A percentile compares a stretch with the other conserved stretches of the same genome.
Evolutionary conservation across 1,140 invertebrate species (phyloP).

Genomic region (Brevipalpus yothersi): DNA sequence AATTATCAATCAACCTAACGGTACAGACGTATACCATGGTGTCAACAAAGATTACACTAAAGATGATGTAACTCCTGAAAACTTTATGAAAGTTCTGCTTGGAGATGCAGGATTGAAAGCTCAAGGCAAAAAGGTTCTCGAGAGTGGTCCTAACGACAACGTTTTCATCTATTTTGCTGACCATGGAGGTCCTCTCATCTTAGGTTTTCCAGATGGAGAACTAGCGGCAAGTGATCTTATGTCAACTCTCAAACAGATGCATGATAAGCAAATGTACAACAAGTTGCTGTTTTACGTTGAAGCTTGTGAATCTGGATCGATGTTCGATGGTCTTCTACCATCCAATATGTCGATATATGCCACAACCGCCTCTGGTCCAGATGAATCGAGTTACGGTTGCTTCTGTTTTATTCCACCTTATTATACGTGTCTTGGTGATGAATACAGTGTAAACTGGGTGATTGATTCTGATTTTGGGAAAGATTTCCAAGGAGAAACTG

Average conservation of each 20-base stretch:
- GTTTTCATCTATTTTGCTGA: conserved; percentile 39
- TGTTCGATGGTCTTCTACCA: conserved; percentile 33
- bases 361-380: conserved; percentile 32
- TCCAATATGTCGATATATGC: conserved; percentile 32
- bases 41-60: conserved; percentile 31
- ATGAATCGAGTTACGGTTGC: conserved; percentile 32
- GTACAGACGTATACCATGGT: conserved; percentile 31
- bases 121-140: conserved; percentile 16
- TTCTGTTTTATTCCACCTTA: conserved; percentile 25
- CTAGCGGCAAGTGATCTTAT: conserved; percentile 22
- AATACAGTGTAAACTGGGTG: conserved; percentile 39
- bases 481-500: conserved; percentile 21
- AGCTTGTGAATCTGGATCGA: conserved; percentile 38
- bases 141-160: conserved; percentile 30
- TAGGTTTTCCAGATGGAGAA: conserved; percentile 27
- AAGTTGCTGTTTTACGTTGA: conserved; percentile 35
- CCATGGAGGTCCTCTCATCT: conserved; percentile 32
- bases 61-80: conserved; percentile 20
- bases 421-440: conserved; percentile 30
- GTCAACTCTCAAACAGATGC: conserved; percentile 22
- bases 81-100: conserved; percentile 29
- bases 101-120: conserved; percentile 20
- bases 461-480: conserved; percentile 22
- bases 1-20: conserved; percentile 32
- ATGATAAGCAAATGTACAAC: conserved; percentile 21